Conservation (phyloP, 2,888 invertebrate genomes). For the Ophioninae sp. region DNA sequence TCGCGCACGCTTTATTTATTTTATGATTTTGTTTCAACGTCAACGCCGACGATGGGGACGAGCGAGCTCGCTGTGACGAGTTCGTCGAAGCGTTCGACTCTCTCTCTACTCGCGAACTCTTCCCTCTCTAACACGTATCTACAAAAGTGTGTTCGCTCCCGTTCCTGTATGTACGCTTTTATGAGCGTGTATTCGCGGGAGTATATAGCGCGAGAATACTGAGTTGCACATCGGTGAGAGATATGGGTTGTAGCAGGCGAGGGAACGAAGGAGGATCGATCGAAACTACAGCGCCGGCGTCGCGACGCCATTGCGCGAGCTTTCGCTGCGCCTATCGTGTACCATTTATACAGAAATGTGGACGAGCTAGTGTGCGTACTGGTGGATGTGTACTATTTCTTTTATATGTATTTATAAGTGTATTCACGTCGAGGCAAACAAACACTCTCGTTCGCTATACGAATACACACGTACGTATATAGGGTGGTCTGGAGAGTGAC, state of each 20-base stretch:
- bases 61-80: constrained; percentile 27
- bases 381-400: background rate
- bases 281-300: constrained; percentile 78
- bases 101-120: constrained; percentile 27
- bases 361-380: background rate
- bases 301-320: constrained; percentile 71
- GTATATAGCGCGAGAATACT: constrained; percentile 17
- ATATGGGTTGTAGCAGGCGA: constrained; percentile 29
- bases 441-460: background rate
- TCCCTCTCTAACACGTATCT: background rate
- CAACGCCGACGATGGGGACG: constrained; percentile 21
- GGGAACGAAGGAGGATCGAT: constrained; percentile 74
- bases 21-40: background rate
- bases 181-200: background rate
- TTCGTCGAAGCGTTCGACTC: constrained; percentile 28
- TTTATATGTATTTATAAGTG: background rate
- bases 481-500: no score
- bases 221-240: constrained; percentile 53
- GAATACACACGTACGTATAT: background rate
- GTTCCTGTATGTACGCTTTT: background rate
- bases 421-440: background rate
- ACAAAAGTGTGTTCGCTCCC: background rate
- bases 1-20: constrained; percentile 8
- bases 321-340: constrained; percentile 55
- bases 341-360: background rate